Percentiles rank a stretch among this genome's conserved stretches.
phyloP scores from a whole-genome alignment of 2,113 vertebrate species.

The Plotosus lineatus region DNA sequence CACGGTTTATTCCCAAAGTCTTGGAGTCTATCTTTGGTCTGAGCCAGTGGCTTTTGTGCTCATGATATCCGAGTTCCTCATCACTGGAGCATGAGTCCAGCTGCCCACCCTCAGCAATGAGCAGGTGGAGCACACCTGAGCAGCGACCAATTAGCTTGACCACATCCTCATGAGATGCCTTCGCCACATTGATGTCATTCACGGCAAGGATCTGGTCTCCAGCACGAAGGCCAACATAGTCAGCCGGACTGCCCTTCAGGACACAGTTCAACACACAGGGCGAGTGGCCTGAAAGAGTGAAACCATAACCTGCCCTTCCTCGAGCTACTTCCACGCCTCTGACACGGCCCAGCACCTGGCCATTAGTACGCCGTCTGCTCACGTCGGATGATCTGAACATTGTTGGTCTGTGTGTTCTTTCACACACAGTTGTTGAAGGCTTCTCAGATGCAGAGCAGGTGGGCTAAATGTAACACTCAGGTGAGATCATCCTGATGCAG shows the following conservation, averaged over 20 bases:
- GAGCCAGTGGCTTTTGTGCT: conserved; percentile 78
- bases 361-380: conserved; percentile 66
- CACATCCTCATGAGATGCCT: conserved; percentile 95
- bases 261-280: conserved; percentile 91
- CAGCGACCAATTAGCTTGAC: conserved; percentile 95
- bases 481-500: conserved; percentile 61
- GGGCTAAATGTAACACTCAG: conserved; percentile 61
- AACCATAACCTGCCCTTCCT: conserved; percentile 90
- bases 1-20: conserved; percentile 89
- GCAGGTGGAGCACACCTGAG: conserved; percentile 86
- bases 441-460: conserved; percentile 54
- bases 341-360: conserved; percentile 67
- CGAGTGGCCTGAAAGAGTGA: conserved; percentile 90
- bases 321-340: conserved; percentile 89
- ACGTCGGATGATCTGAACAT: conserved; percentile 85
- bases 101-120: conserved; percentile 77
- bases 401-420: conserved; percentile 26
- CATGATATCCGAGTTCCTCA: conserved; percentile 84
- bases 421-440: conserved; percentile 43
- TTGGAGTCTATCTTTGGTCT: conserved; percentile 84
- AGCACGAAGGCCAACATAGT: conserved; percentile 87
- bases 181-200: conserved; percentile 92
- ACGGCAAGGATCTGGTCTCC: conserved; percentile 90
- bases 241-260: conserved; percentile 90
- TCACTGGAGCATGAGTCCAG: conserved; percentile 91